Base-by-base conservation (phyloP, 53 echinoderm and acorn worm species). In the Glandiceps talaboti region DNA sequence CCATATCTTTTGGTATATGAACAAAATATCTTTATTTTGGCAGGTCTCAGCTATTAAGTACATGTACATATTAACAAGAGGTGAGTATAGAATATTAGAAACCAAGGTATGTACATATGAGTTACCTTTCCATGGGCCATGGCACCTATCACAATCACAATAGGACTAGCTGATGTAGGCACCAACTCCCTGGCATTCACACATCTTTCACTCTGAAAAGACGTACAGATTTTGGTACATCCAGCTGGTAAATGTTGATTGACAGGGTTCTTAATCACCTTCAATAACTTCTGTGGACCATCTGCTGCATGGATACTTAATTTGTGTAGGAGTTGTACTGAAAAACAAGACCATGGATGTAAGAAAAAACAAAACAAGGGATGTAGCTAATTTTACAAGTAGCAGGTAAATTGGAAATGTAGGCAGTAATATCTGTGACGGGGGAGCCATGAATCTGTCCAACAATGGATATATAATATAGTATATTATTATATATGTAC, bases 61-160 rank as follows among this genome's bases (percentile, higher is more conserved):
- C 26, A 28, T 20, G 14, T 28, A 76, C 26, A n/a, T 27, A 76
- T n/a, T n/a, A 76, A n/a, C 76, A 76, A 27, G 28, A 12, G 76
- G 76, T 76, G 76, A 27, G 28, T n/a, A 27, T 29, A 12, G 76
- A 14, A 29, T 76, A n/a, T 29, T 27, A 76, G 27, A 76, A 29
- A 26, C 1, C 26, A n/a, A n/a, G 78, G 77, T 73, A 73, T 26
- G 26, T 73, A n/a, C n/a, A n/a, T n/a, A n/a, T n/a, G n/a, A n/a
- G 73, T 75, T 82, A 93, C 99, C 88, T 99, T 94, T 73, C 99
- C 93, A 88, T 99, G 99, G 81, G 99, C 99, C 99, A 99, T 99
- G 76, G 99, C 89, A 64, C 99, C 99, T 30, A 99, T 91, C 74
- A 91, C 93, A 14, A 92, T 73, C 27, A 92, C 92, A 1, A 92